These are phyloP conservation scores for Hypothenemus hampei DNA, from an alignment of 1,140 invertebrate species.

Conservation along the genomic window DNA sequence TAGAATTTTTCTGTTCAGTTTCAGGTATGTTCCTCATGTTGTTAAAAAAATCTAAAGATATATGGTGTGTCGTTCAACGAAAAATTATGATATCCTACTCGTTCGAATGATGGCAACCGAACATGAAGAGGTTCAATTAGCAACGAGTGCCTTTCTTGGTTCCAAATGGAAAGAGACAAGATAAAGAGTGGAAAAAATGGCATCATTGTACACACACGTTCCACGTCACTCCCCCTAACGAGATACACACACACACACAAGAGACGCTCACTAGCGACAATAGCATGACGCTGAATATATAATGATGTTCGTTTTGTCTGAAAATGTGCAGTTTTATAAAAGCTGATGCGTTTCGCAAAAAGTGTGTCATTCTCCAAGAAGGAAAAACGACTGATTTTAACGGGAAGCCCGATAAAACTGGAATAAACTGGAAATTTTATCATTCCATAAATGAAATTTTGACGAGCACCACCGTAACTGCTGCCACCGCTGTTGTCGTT, in stretches of 20 bases:
- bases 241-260: slow-evolving; percentile 17
- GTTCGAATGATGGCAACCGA: no score
- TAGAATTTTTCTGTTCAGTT: no score
- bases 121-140: slow-evolving; percentile 8
- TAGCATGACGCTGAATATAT: slow-evolving; percentile 14
- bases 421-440: slow-evolving; percentile 27
- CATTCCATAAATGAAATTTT: slow-evolving; percentile 27
- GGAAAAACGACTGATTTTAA: background rate
- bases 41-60: no score
- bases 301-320: slow-evolving; percentile 15
- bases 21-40: no score
- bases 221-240: slow-evolving; percentile 17
- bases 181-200: no score
- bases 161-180: no score
- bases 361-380: background rate
- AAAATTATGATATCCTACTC: no score
- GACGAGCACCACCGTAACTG: slow-evolving; percentile 21
- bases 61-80: no score
- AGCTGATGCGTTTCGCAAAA: slow-evolving; percentile 3
- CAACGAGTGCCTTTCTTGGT: slow-evolving; percentile 16
- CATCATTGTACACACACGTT: slow-evolving; percentile 19
- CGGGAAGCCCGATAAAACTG: background rate
- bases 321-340: slow-evolving; percentile 17
- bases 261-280: slow-evolving; percentile 19
- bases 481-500: slow-evolving; percentile 9